Percentiles rank a stretch among this genome's conserved stretches.
These are phyloP conservation scores for Bombyx huttoni DNA, from an alignment of 2,888 invertebrate genomes.

Conservation along the genomic window DNA sequence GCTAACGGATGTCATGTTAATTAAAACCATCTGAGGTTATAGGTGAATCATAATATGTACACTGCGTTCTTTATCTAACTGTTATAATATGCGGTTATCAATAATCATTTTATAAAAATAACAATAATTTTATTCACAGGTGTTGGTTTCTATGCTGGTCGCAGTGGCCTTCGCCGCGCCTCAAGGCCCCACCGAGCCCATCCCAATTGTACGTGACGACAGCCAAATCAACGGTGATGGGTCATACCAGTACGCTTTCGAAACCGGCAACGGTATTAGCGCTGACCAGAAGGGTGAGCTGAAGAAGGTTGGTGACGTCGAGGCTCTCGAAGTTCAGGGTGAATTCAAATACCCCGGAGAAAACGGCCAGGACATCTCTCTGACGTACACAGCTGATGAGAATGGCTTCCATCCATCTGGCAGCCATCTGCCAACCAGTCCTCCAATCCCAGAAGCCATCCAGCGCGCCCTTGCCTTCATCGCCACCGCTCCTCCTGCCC, in stretches of 20 bases:
- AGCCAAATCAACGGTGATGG: constrained; percentile 75
- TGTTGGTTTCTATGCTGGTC: constrained; percentile 42
- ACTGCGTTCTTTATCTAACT: too few relatives aligned
- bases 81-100: too few relatives aligned
- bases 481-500: constrained; percentile 74
- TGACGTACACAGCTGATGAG: constrained; percentile 79
- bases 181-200: constrained; percentile 45
- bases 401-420: constrained; percentile 79
- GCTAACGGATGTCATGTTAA: too few relatives aligned
- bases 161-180: constrained; percentile 49
- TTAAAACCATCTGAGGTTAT: too few relatives aligned
- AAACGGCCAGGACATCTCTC: constrained; percentile 73
- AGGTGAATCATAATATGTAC: too few relatives aligned
- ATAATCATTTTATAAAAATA: too few relatives aligned
- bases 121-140: constrained; percentile 26
- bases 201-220: constrained; percentile 72
- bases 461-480: constrained; percentile 77
- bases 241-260: constrained; percentile 73
- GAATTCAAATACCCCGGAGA: constrained; percentile 77
- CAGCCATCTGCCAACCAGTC: constrained; percentile 76
- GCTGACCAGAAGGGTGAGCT: constrained; percentile 73
- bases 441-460: constrained; percentile 80
- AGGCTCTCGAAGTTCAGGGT: constrained; percentile 74
- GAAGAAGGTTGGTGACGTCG: constrained; percentile 72
- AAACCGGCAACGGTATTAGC: constrained; percentile 77